Conservation (phyloP, 1,140 invertebrate species). For the Pectinophora gossypiella region DNA sequence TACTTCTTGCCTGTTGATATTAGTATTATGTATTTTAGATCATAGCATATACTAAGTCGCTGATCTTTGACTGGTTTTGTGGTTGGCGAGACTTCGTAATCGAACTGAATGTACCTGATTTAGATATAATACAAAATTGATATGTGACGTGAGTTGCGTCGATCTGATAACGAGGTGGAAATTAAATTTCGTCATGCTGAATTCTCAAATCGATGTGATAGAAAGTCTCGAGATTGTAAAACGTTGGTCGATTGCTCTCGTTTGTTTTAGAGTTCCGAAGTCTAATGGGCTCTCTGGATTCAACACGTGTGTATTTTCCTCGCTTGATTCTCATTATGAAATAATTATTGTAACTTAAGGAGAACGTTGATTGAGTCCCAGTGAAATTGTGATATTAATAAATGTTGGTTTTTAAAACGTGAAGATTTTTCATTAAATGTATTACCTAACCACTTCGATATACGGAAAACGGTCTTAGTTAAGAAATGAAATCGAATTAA, state of each 20-base stretch:
- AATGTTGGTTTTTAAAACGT: constrained; percentile 51
- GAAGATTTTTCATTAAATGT: too few species aligned
- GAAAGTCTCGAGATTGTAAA: constrained; percentile 7
- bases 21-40: constrained; percentile 28
- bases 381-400: constrained; percentile 74
- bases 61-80: constrained; percentile 22
- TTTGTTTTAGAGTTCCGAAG: constrained; percentile 4
- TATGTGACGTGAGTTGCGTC: constrained; percentile 1
- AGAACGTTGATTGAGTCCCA: constrained; percentile 44
- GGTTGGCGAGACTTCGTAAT: constrained; percentile 31
- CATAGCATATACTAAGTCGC: constrained; percentile 14
- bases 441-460: too few species aligned
- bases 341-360: constrained; percentile 37
- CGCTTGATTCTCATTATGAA: constrained; percentile 39
- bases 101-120: constrained; percentile 57
- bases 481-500: too few species aligned
- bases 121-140: constrained; percentile 33
- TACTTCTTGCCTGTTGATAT: constrained; percentile 57
- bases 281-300: neutral
- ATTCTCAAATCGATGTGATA: constrained; percentile 3
- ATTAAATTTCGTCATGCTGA: constrained; percentile 24
- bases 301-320: constrained; percentile 13
- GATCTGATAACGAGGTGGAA: constrained; percentile 9
- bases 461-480: too few species aligned
- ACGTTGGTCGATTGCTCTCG: constrained; percentile 25